Base-by-base conservation (phyloP, 2,888 invertebrate genomes). In the Lacanobia wlatinum region DNA sequence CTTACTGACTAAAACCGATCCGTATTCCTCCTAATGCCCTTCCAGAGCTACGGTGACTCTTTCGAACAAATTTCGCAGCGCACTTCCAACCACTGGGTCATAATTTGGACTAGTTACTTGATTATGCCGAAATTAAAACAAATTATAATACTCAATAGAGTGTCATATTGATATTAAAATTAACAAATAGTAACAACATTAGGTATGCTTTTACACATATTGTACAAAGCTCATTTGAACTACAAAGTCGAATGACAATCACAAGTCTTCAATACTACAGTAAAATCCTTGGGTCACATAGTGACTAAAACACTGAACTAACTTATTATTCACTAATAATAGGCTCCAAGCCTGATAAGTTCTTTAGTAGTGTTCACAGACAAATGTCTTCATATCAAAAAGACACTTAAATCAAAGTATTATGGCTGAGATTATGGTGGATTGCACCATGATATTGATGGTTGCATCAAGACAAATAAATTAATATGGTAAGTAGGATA, bases 141-240 rank as follows among this genome's bases (percentile, higher is more conserved):
- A 48, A 38, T 38, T 43, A 65, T 18, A 5, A 67, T 70, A 81
- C 90, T 91, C 91, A 92, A 92, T 87, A 92, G 88, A 92, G 89
- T 81, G 56, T 73, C 87, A 87, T 84, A 87, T 90, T 91, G n/a
- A 89, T 89, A 88, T 87, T 87, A 86, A 86, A 88, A 78, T 80
- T 87, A 88, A 87, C 85, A 90, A 89, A 85, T 76, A 86, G 83
- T 84, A 88, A 85, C 84, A 89, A 89, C 75, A 83, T 77, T 76
- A 79, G 84, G 86, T 89, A 89, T 84, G 87, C 87, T 84, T 87
- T 83, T 81, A 88, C 83, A 87, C 78, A 83, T 83, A 87, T 84
- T 87, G 86, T 87, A 90, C 69, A 89, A 89, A 76, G 82, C 78
- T 82, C 78, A 79, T 86, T 89, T 86, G 84, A 78, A 88, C 84